phyloP scores from a whole-genome alignment of 2,113 vertebrate genomes.

The Microcebus ravelobensis region DNA sequence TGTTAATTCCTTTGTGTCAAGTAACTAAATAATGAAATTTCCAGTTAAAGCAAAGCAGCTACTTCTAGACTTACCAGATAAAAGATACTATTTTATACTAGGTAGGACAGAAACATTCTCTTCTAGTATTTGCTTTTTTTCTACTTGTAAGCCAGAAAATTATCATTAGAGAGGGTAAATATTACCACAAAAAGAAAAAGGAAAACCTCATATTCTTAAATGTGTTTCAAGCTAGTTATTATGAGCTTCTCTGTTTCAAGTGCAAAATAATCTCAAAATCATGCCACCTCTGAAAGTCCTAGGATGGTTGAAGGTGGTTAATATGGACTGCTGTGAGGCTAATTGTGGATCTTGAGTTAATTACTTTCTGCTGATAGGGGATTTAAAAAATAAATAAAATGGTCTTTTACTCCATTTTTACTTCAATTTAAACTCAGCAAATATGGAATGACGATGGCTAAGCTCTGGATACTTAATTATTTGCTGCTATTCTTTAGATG shows the following conservation, averaged over 20 bases:
- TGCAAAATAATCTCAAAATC: slow-evolving; percentile 81
- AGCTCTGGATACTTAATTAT: slow-evolving; percentile 82
- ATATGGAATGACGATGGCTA: slow-evolving; percentile 77
- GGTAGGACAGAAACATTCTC: slow-evolving; percentile 43
- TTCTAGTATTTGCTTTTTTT: slow-evolving; percentile 37
- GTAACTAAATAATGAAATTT: slow-evolving; percentile 58
- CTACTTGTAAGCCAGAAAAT: slow-evolving; percentile 36
- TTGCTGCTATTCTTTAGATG: slow-evolving; percentile 82
- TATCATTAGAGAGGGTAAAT: slow-evolving; percentile 28
- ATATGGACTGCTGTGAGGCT: slow-evolving; percentile 84
- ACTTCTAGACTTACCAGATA: slow-evolving; percentile 45
- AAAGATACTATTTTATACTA: slow-evolving; percentile 26
- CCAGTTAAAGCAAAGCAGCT: slow-evolving; percentile 51
- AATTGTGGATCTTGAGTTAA: slow-evolving; percentile 87
- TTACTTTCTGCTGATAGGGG: slow-evolving; percentile 84
- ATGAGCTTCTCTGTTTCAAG: slow-evolving; percentile 66
- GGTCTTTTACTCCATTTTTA: slow-evolving; percentile 78
- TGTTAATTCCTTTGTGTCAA: slow-evolving; percentile 50
- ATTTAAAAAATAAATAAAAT: slow-evolving; percentile 81
- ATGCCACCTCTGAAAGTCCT: slow-evolving; percentile 83
- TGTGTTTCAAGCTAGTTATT: slow-evolving; percentile 64
- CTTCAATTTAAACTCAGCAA: slow-evolving; percentile 77
- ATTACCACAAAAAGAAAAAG: slow-evolving; percentile 50
- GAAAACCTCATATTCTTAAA: slow-evolving; percentile 46
- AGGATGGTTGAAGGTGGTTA: slow-evolving; percentile 77